phyloP scores from a whole-genome alignment of 2,888 invertebrate species.

The Dione vanillae region DNA sequence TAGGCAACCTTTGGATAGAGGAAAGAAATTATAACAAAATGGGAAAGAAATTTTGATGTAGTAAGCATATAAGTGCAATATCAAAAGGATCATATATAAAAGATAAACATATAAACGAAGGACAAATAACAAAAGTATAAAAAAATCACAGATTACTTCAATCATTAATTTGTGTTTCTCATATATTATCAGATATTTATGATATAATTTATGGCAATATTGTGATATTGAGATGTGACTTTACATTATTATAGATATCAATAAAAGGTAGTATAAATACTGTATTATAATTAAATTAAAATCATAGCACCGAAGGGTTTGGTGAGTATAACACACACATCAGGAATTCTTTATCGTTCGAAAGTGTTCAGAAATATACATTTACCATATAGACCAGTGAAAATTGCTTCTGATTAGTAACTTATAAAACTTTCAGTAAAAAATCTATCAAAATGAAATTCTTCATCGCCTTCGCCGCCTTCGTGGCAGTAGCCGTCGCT shows the following conservation, averaged over 20 bases:
- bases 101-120: too few relatives aligned
- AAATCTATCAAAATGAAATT: constrained; percentile 62
- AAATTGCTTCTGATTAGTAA: too few relatives aligned
- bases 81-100: too few relatives aligned
- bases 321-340: constrained; percentile 37
- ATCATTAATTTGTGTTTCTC: neutral
- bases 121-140: too few relatives aligned
- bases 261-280: constrained; percentile 32
- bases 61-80: too few relatives aligned
- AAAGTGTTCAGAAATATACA: neutral
- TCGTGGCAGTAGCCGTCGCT: constrained; percentile 55
- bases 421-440: constrained; percentile 27
- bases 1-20: too few relatives aligned
- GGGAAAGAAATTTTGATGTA: too few relatives aligned
- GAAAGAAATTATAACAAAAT: too few relatives aligned
- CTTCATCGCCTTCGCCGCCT: constrained; percentile 63
- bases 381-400: too few relatives aligned
- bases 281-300: constrained; percentile 4
- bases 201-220: constrained; percentile 1
- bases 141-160: neutral
- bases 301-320: constrained; percentile 33
- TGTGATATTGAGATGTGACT: constrained; percentile 1
- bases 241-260: neutral
- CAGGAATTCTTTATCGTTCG: too few relatives aligned
- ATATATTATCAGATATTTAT: constrained; percentile 1